A percentile compares a stretch with the other conserved stretches of the same genome.
phyloP scores from a whole-genome alignment of 2,888 invertebrate species.

The Scaeva pyrastri region DNA sequence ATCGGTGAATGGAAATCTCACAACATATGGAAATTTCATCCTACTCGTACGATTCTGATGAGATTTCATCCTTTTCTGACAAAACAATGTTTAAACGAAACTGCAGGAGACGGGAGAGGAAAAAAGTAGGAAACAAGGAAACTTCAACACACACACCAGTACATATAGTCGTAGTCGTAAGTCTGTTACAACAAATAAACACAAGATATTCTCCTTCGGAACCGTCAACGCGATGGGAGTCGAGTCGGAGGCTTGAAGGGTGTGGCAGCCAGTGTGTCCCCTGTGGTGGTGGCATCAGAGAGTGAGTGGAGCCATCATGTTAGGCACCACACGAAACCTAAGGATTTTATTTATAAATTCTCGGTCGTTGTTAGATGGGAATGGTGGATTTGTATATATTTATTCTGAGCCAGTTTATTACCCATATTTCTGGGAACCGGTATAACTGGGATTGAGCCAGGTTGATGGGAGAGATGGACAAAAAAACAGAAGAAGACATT shows the following conservation, averaged over 20 bases:
- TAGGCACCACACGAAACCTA: conserved; percentile 60
- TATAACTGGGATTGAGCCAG: not conserved
- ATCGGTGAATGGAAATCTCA: not conserved
- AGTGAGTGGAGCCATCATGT: conserved; percentile 13
- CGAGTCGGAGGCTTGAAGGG: too few species aligned
- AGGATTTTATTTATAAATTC: conserved; percentile 66
- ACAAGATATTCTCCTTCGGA: conserved; percentile 38
- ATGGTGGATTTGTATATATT: conserved; percentile 14
- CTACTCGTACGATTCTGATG: conserved; percentile 31
- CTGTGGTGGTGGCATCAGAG: conserved; percentile 30
- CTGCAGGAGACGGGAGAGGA: not conserved
- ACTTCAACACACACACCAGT: not conserved
- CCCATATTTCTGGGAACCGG: conserved; percentile 46
- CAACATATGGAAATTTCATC: conserved; percentile 37
- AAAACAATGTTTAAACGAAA: not conserved
- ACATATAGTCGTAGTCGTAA: too few species aligned
- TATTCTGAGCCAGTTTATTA: conserved; percentile 43
- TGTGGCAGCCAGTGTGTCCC: not conserved
- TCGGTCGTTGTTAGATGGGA: not conserved
- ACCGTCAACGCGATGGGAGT: too few species aligned
- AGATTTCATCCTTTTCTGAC: conserved; percentile 46
- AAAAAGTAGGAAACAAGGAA: conserved; percentile 30
- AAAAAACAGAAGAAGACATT: conserved; percentile 14
- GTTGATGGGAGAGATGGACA: conserved; percentile 10
- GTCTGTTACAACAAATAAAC: conserved; percentile 38